Base-by-base conservation (phyloP, 2,797 vertebrate species). In the Margarornis squamiger region DNA sequence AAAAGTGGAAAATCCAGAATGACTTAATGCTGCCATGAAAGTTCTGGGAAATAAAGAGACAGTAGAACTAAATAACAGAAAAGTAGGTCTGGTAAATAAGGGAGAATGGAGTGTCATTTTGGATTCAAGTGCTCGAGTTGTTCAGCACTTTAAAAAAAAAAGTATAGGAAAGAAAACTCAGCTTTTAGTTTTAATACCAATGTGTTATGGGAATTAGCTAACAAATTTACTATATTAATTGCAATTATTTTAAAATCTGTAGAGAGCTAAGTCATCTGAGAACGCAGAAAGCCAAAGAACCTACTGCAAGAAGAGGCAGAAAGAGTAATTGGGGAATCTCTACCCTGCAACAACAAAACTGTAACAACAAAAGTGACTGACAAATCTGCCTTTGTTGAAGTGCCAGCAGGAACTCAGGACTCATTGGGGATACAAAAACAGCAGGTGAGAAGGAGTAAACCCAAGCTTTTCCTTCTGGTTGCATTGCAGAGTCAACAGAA, bases 1-100 rank as follows among this genome's bases (percentile, higher is more conserved):
- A 66, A 81, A 93, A 95, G 87, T 76, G 52, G 84, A 88, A 97
- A 96, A 95, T 88, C 77, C 88, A 90, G 84, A 91, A 61, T 51
- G 58, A 93, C 68, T 94, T 94, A 95, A 70, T 70, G 83, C 41
- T 82, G 43, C 68, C 43, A 66, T 49, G 38, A 49, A 90, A 81
- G 59, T 51, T 89, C 88, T 68, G 57, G 77, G 80, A 92, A 96
- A 90, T 5, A 30, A 91, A n/a, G 49, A 86, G 71, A 86, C 2
- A 85, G 66, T 32, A 94, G 84, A 78, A 48, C 68, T 74, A 92
- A 95, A 63, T 51, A 91, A 95, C 29, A 58, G 57, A 88, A 91
- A 84, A 90, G 41, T 59, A 79, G 45, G 43, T 89, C 78, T 88
- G 66, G 76, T 82, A 88, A 92, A 78, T 77, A 91, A 67, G 39